These are phyloP conservation scores for Ailurus styani DNA, from an alignment of 2,113 vertebrate species.

Conservation along the genomic window DNA sequence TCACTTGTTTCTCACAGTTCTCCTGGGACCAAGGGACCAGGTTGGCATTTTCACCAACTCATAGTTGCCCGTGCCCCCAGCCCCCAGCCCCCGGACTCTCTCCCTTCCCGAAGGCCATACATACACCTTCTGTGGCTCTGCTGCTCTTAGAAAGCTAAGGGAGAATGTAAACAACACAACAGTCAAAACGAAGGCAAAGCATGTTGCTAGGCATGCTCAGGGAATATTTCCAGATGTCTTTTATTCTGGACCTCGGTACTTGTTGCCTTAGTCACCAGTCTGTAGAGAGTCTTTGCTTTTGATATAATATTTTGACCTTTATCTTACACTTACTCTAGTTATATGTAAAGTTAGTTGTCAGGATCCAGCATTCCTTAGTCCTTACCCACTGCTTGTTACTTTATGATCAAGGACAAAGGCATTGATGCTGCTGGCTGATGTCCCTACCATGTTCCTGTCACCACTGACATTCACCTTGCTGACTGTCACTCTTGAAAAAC, in stretches of 20 bases:
- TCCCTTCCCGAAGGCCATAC: neutral
- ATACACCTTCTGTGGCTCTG: neutral
- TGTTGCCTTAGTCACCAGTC: constrained; percentile 26
- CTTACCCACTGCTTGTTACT: neutral
- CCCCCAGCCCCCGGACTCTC: neutral
- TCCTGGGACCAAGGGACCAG: neutral
- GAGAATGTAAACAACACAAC: neutral
- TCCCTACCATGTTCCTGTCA: neutral
- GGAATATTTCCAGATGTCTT: neutral
- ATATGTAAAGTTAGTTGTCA: constrained; percentile 13
- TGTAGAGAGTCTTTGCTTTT: constrained; percentile 29
- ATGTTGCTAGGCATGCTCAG: neutral
- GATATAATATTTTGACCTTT: neutral
- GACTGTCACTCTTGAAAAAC: neutral
- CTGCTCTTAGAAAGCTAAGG: neutral
- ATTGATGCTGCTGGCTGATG: neutral
- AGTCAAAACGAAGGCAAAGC: neutral
- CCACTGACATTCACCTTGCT: neutral
- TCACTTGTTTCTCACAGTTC: neutral
- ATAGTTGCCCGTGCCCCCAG: neutral
- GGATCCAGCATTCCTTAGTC: neutral
- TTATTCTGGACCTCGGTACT: neutral
- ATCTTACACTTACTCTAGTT: neutral
- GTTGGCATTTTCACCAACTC: neutral
- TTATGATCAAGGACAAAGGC: constrained; percentile 39